Conservation (phyloP, 2,797 vertebrate genomes). For the Emys orbicularis region DNA sequence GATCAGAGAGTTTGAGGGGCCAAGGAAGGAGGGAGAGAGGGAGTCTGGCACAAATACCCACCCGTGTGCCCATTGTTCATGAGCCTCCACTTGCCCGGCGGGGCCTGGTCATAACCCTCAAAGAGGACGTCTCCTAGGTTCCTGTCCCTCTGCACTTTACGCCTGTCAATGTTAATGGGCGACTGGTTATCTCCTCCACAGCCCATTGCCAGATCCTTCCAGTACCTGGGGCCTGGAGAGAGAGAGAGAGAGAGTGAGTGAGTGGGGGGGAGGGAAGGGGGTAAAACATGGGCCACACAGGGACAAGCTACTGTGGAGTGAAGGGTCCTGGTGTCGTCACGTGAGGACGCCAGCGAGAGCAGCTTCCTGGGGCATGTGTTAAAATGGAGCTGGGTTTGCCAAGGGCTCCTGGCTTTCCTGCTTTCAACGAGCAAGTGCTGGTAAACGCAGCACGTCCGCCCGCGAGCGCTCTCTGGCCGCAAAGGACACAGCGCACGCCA, state of each 20-base stretch:
- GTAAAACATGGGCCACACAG: fast-evolving
- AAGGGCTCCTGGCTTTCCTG: not conserved
- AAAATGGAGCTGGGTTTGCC: not conserved
- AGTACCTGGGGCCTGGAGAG: constrained; percentile 75
- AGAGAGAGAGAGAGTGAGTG: not conserved
- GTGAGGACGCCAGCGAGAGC: not conserved
- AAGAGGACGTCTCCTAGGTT: constrained; percentile 83
- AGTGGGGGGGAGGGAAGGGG: not conserved
- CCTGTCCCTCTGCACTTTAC: constrained; percentile 70
- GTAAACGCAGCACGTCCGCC: not conserved
- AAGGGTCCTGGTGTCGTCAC: not conserved
- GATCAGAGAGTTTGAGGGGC: not conserved
- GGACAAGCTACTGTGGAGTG: fast-evolving
- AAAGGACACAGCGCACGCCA: not conserved
- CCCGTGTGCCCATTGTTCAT: constrained; percentile 88
- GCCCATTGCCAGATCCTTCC: constrained; percentile 82
- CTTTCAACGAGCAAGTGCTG: not conserved
- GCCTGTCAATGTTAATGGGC: constrained; percentile 86
- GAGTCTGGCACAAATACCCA: constrained; percentile 30
- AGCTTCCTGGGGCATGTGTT: not conserved
- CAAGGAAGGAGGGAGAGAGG: fast-evolving
- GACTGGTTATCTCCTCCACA: constrained; percentile 84
- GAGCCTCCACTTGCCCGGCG: constrained; percentile 86
- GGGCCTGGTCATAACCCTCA: constrained; percentile 83
- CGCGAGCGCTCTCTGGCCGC: not conserved